Percentiles rank a stretch among this genome's conserved stretches.
These are phyloP conservation scores for Pseudolaguvia tuberculata DNA, from an alignment of 2,113 vertebrate species.

Conservation along the genomic window DNA sequence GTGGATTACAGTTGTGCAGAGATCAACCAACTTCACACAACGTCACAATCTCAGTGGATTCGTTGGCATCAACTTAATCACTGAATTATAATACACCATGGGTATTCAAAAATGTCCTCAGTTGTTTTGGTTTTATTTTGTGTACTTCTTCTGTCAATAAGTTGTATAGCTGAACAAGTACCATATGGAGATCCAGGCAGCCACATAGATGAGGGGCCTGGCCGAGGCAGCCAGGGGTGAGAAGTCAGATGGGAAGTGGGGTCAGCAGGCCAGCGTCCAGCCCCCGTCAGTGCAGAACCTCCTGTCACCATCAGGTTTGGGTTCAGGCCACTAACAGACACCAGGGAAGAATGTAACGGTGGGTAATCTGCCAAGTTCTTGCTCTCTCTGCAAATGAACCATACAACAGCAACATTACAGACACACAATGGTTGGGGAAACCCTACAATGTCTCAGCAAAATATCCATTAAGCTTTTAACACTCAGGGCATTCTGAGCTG, in stretches of 20 bases:
- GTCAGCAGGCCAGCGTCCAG: constrained; percentile 85
- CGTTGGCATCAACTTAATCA: not conserved
- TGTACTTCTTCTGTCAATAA: not conserved
- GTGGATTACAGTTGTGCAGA: constrained; percentile 44
- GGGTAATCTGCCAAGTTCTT: constrained; percentile 89
- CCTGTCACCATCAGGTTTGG: constrained; percentile 97
- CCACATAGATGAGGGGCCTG: constrained; percentile 89
- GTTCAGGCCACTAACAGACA: constrained; percentile 78
- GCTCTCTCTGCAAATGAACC: constrained; percentile 74
- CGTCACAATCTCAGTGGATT: not conserved
- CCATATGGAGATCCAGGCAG: constrained; percentile 80
- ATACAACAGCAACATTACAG: not conserved
- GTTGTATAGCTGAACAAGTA: constrained; percentile 48
- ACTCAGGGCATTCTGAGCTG: constrained; percentile 1
- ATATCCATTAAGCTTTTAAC: not conserved
- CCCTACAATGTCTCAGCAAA: not conserved
- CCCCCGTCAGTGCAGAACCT: constrained; percentile 73
- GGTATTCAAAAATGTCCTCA: too few relatives aligned
- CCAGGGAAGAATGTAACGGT: constrained; percentile 78
- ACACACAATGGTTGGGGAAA: not conserved
- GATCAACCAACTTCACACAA: constrained; percentile 8
- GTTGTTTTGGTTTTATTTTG: not conserved
- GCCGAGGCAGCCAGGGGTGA: constrained; percentile 87
- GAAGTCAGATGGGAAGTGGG: constrained; percentile 80
- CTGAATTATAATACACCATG: not conserved